Percentiles rank a stretch among this genome's conserved stretches.
Evolutionary conservation across 2,797 vertebrate species (phyloP).

Genomic region (Xenops minutus): DNA sequence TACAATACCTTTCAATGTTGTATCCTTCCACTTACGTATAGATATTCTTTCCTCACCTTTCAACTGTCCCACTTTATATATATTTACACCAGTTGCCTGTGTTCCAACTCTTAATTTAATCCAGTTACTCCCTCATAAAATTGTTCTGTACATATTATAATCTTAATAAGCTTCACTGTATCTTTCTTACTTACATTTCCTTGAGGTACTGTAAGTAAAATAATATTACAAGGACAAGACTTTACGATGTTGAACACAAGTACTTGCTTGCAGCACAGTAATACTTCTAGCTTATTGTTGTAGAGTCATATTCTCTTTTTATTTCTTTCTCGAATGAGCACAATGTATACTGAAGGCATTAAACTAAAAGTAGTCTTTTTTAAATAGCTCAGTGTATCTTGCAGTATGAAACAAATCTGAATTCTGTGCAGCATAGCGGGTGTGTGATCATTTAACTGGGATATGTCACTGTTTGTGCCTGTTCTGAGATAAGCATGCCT

Average conservation of each 20-base stretch:
- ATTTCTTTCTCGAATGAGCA: not conserved
- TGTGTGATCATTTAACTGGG: not conserved
- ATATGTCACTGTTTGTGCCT: slow-evolving; percentile 20
- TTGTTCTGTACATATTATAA: not conserved
- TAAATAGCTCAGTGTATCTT: not conserved
- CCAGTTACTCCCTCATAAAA: not conserved
- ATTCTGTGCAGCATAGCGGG: not conserved
- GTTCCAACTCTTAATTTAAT: not conserved
- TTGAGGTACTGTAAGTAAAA: not conserved
- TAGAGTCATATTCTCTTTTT: not conserved
- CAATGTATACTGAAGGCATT: not conserved
- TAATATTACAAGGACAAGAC: not conserved
- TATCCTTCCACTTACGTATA: fast-evolving
- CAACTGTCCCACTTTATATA: not conserved
- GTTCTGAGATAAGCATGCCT: not conserved
- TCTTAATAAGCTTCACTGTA: not conserved
- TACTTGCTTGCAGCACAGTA: not conserved
- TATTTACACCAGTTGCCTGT: not conserved
- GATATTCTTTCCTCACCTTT: not conserved
- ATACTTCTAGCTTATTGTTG: not conserved
- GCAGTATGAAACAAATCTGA: not conserved
- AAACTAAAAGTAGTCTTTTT: not conserved
- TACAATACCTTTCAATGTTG: not conserved
- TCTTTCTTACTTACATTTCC: not conserved
- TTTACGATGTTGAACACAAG: fast-evolving